Percentiles rank a stretch among this genome's conserved stretches.
Evolutionary conservation across 2,888 invertebrate species (phyloP).

Genomic region (Taenaris catops): DNA sequence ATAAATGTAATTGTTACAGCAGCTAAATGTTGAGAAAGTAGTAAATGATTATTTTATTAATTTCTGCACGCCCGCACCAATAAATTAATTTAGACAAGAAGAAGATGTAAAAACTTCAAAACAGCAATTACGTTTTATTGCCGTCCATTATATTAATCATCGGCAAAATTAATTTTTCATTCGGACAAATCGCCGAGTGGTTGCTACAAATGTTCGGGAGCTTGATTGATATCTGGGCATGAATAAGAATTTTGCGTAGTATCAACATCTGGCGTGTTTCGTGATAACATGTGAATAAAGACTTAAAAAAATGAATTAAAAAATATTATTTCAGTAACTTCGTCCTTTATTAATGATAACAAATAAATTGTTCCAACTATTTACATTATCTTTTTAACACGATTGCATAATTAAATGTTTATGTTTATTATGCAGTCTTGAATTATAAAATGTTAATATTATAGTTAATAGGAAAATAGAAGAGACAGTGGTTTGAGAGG

Average conservation of each 20-base stretch:
- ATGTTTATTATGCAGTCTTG: no score
- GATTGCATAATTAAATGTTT: no score
- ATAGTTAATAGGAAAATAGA: no score
- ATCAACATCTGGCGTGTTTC: constrained; percentile 34
- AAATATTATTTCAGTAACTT: neutral
- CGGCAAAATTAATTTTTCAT: constrained; percentile 78
- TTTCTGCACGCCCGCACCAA: constrained; percentile 32
- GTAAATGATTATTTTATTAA: no score
- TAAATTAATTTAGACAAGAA: constrained; percentile 75
- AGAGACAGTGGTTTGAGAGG: no score
- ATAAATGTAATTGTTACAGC: no score
- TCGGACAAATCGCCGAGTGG: constrained; percentile 72
- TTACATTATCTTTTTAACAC: no score
- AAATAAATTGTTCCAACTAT: no score
- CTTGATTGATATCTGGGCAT: constrained; percentile 61
- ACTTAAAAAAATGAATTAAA: constrained; percentile 15
- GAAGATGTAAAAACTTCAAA: constrained; percentile 77
- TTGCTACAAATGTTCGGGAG: constrained; percentile 62
- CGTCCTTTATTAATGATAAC: neutral
- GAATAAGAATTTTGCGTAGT: constrained; percentile 42
- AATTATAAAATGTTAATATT: no score
- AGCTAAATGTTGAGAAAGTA: no score
- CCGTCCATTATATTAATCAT: constrained; percentile 76
- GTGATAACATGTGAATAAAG: constrained; percentile 22
- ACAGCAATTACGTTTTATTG: constrained; percentile 77